Evolutionary conservation across 2,113 vertebrate genomes (phyloP), one percentile per base, ranked within the genome.

Genomic region (Australoheros scitulus): DNA sequence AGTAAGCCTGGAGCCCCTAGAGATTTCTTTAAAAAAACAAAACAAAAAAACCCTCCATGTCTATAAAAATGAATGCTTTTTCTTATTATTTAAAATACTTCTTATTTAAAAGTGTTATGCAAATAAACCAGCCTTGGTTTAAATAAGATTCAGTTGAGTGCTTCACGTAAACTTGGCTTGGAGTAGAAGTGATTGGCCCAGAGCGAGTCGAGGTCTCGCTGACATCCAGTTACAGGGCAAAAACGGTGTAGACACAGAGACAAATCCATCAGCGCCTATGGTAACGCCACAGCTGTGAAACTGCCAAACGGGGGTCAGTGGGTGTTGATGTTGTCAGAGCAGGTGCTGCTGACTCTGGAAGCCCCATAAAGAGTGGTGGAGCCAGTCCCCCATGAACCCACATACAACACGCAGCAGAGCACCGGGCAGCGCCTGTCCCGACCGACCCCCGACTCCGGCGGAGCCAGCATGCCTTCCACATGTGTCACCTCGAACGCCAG

Each of bases 241-340:
- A 84, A 85, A 84, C 14, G 0, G 55, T 41, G 86, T 85, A 90
- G 90, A 89, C 63, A 18, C 80, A 68, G 63, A 86, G 88, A 82
- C 86, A 75, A 87, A 90, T 90, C 89, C 87, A 61, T 90, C 84
- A 87, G 93, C 86, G 87, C 87, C 87, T 55, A 82, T 17, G 82
- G 83, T 87, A 92, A 88, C 82, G 29, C 88, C 82, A 84, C 91
- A 94, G 93, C 94, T 93, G 94, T 93, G 89, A 92, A 93, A 83
- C 88, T 92, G 93, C 90, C 93, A 91, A 88, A 78, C 86, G 26
- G 80, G 87, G 91, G 93, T 91, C 93, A 93, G 78, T 90, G 88
- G 88, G 92, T 92, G 90, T 92, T 94, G 93, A 94, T 90, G 93
- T 92, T 89, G 89, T 87, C 77, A 24, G 84, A 94, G 92, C 94